Evolutionary conservation across 2,113 vertebrate species (phyloP).

Genomic region (Cinclus mexicanus): DNA sequence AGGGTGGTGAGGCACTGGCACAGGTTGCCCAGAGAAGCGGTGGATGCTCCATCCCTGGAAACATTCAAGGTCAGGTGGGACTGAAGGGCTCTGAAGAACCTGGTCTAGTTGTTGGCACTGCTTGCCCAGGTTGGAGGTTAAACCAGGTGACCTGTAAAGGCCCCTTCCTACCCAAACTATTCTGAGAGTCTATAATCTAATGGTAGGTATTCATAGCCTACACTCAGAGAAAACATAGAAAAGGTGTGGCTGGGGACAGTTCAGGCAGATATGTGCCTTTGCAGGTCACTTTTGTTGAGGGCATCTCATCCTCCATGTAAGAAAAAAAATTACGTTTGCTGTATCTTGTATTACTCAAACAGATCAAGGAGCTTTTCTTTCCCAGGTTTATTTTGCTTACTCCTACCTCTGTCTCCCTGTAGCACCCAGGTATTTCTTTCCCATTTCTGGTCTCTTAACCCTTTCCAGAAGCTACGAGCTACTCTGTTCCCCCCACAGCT

Average conservation of each 20-base stretch:
- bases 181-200: not conserved
- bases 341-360: not conserved
- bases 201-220: not conserved
- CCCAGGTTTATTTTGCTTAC: not conserved
- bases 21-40: not conserved
- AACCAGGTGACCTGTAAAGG: not conserved
- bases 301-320: not conserved
- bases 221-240: not conserved
- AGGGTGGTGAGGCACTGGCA: not conserved
- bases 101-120: not conserved
- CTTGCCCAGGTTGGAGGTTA: not conserved
- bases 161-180: not conserved
- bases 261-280: not conserved
- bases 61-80: not conserved
- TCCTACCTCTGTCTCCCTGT: not conserved
- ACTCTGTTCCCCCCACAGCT: not conserved
- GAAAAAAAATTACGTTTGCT: not conserved
- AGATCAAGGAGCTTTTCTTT: not conserved
- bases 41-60: not conserved
- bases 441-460: constrained; percentile 7
- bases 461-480: not conserved
- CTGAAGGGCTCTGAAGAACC: not conserved
- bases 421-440: not conserved
- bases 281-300: not conserved
- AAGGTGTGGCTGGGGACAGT: not conserved